These are phyloP conservation scores for Mobula hypostoma DNA, from an alignment of 2,113 vertebrate genomes.

Conservation along the genomic window DNA sequence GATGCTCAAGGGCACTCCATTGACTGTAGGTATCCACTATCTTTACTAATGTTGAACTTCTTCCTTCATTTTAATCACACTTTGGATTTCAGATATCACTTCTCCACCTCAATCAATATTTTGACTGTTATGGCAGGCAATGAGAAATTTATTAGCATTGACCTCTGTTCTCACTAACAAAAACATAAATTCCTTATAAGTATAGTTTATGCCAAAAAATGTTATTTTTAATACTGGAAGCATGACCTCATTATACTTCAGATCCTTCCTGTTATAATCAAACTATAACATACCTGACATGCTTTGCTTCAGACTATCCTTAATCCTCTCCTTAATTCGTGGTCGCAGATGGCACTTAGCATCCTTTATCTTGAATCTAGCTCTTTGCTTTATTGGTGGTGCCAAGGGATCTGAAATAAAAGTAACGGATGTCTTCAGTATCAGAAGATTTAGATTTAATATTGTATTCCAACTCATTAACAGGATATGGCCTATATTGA, in stretches of 20 bases:
- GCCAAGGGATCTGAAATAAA: conserved; percentile 59
- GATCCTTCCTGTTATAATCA: neutral
- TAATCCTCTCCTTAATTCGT: conserved; percentile 71
- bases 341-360: conserved; percentile 85
- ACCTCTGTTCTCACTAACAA: neutral
- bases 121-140: neutral
- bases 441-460: neutral
- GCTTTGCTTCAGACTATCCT: conserved; percentile 62
- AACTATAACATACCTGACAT: conserved; percentile 59
- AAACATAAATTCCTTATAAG: neutral
- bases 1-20: too few species aligned
- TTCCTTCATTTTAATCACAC: neutral
- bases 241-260: neutral
- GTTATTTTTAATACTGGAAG: neutral
- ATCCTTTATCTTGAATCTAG: conserved; percentile 89
- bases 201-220: neutral
- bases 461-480: too few species aligned
- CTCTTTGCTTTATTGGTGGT: conserved; percentile 80
- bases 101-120: neutral
- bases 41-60: neutral
- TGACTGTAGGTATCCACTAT: neutral
- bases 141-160: neutral
- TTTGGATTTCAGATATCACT: neutral
- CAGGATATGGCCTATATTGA: too few species aligned
- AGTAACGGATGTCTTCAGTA: conserved; percentile 26